phyloP scores from a whole-genome alignment of 23 tunicate species.

The Oikopleura vanhoeffeni region DNA sequence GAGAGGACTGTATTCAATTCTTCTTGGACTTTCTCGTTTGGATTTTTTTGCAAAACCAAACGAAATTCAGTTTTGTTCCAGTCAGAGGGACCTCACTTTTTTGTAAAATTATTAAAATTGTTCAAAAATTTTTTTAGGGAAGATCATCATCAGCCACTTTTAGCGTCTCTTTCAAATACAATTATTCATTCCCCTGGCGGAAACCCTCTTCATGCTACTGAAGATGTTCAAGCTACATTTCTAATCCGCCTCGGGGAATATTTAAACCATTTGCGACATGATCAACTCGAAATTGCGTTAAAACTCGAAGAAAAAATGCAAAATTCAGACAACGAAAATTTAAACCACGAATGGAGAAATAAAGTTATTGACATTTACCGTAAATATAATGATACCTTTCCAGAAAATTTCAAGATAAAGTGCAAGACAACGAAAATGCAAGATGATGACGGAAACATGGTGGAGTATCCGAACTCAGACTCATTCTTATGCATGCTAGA shows the following conservation, averaged over 20 bases:
- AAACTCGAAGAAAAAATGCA: neutral
- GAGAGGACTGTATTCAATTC: no score
- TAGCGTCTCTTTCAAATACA: neutral
- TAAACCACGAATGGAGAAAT: neutral
- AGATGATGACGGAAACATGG: neutral
- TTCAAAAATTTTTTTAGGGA: neutral
- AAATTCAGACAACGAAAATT: neutral
- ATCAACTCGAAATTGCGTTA: neutral
- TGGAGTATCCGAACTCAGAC: neutral
- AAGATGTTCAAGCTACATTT: neutral
- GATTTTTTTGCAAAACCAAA: no score
- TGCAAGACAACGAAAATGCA: neutral
- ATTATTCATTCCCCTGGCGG: conserved; percentile 9
- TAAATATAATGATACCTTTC: neutral
- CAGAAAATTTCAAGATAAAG: neutral
- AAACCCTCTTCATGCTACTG: neutral
- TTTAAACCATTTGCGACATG: neutral
- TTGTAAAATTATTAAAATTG: no score
- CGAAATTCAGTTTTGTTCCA: no score
- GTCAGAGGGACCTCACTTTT: no score
- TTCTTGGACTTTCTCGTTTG: no score
- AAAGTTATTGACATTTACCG: neutral
- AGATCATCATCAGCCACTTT: neutral
- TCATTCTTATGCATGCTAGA: conserved; percentile 11
- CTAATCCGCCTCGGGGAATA: neutral